These are phyloP conservation scores for Epirrhoe tristata DNA, from an alignment of 2,888 invertebrate genomes.

Conservation along the genomic window DNA sequence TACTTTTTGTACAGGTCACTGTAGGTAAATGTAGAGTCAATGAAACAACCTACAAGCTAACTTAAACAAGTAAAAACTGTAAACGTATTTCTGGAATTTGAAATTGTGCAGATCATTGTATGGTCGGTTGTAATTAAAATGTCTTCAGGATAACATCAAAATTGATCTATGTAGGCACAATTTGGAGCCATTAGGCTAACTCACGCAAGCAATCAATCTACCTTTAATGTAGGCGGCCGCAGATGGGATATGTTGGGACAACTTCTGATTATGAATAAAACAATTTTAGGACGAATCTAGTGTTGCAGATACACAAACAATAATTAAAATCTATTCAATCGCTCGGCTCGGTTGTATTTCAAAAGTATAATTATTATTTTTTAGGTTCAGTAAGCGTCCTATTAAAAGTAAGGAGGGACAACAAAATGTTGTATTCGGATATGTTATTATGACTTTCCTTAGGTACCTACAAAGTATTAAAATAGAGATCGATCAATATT, in stretches of 20 bases:
- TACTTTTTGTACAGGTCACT: constrained; percentile 15
- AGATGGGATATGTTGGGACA: constrained; percentile 35
- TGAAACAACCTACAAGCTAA: not conserved
- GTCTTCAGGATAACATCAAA: constrained; percentile 37
- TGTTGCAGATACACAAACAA: constrained; percentile 10
- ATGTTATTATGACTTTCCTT: constrained; percentile 30
- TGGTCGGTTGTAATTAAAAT: constrained; percentile 26
- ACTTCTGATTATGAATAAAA: constrained; percentile 37
- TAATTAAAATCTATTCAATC: constrained; percentile 1
- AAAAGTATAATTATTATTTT: no score
- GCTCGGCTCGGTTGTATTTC: not conserved
- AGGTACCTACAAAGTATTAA: constrained; percentile 37
- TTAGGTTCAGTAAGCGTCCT: no score
- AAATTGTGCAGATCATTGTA: constrained; percentile 16
- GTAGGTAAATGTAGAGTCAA: not conserved
- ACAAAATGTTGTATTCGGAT: not conserved
- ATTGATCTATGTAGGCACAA: constrained; percentile 37
- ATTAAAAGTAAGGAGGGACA: not conserved
- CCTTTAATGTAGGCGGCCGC: constrained; percentile 39
- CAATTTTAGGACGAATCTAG: constrained; percentile 21
- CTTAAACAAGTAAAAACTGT: no score
- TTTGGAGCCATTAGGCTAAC: constrained; percentile 40
- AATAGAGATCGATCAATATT: constrained; percentile 69
- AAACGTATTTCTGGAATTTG: constrained; percentile 1
- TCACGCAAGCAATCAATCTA: constrained; percentile 45